Base-by-base conservation (phyloP, 2,797 vertebrate species). In the Trachops cirrhosus region DNA sequence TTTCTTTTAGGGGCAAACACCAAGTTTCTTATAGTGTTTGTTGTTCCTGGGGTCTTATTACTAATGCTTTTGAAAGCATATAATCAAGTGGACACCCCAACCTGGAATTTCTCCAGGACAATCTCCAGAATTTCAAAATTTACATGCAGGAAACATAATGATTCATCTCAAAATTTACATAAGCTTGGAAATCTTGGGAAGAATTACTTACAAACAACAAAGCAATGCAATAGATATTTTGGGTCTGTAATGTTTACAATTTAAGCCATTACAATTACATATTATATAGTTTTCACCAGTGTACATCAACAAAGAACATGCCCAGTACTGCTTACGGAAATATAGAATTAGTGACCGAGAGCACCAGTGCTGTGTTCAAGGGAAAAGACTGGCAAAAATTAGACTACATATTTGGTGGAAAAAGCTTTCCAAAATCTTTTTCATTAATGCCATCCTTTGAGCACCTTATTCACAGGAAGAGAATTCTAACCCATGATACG, bases 381-480 rank as follows among this genome's bases (percentile, higher is more conserved):
- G 26, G 34, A 1, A 41, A 67, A 94, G 92, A 93, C 82, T 87
- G 32, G 59, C 91, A 21, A 86, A 77, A 84, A 89, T 48, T 34
- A 68, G 84, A 91, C 10, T 48, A 84, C 82, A 77, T 90, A 3
- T 73, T 94, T 91, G 41, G 7, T 74, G 92, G 84, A 93, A 91
- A 93, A 96, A 97, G 15, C n/a, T 96, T 87, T 50, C 80, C 22
- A 1, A 22, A 2, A 15, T 18, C 34, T 5, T 39, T 93, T 41
- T 54, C 22, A 7, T 18, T 29, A 41, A 29, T 11, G 24, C 5
- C 22, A 10, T 26, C 29, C 83, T 91, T 74, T 50, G 19, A 83
- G 19, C 29, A 68, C 9, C 8, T 26, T 34, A 39, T 16, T 57
- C 59, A 52, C 50, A 34, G 29, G n/a, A 64, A 41, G 59, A 29